Conservation (phyloP, 2,888 invertebrate genomes). For the Epistrophe grossulariae region DNA sequence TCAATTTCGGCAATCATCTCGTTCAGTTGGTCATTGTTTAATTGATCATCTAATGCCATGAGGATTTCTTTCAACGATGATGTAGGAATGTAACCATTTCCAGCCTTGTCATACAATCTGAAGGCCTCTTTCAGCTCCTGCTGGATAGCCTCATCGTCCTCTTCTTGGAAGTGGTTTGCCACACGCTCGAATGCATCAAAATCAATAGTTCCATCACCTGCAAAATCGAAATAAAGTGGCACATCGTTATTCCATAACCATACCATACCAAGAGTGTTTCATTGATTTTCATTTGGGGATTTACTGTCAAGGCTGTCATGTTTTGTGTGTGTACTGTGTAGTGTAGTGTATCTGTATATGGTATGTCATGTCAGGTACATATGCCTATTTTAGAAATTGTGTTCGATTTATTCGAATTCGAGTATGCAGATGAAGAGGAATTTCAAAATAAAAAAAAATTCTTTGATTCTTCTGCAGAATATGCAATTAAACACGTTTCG, state of each 20-base stretch:
- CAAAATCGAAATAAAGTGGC: constrained; percentile 32
- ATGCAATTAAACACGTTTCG: constrained; percentile 63
- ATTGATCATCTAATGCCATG: constrained; percentile 96
- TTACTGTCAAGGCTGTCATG: constrained; percentile 40
- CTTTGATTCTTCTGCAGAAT: not conserved
- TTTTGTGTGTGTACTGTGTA: not conserved
- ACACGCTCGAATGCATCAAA: constrained; percentile 72
- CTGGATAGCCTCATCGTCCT: constrained; percentile 98
- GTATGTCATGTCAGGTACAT: constrained; percentile 4
- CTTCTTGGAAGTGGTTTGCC: constrained; percentile 85
- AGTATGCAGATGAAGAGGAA: not conserved
- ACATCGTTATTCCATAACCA: constrained; percentile 4
- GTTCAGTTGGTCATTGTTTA: constrained; percentile 96
- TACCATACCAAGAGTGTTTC: not conserved
- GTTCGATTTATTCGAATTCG: not conserved
- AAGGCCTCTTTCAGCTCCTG: constrained; percentile 99
- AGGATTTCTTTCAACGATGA: constrained; percentile 97
- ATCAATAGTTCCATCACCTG: constrained; percentile 74
- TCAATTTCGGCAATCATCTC: constrained; percentile 99
- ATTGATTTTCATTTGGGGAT: constrained; percentile 23
- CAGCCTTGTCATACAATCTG: constrained; percentile 99
- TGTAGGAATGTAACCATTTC: constrained; percentile 97
- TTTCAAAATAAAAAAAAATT: constrained; percentile 2
- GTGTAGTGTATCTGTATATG: not conserved
- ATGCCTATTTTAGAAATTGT: constrained; percentile 26